Base-by-base conservation (phyloP, 2,888 invertebrate species). In the Macrosiphum euphorbiae region DNA sequence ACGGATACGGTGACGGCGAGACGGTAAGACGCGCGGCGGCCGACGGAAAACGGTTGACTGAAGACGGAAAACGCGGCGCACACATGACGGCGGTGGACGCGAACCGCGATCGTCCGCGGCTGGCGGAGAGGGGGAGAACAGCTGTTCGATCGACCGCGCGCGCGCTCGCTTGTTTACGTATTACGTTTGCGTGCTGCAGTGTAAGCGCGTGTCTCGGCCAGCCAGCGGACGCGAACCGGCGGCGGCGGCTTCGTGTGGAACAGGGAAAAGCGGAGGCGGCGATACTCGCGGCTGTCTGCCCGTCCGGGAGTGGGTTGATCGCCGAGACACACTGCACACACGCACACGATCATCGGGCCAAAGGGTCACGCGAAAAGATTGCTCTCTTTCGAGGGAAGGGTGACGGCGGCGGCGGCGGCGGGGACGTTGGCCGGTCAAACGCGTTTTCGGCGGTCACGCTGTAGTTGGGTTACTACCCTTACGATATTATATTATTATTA, bases 61-160 rank as follows among this genome's bases (percentile, higher is more conserved):
- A 88, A n/a, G 84, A 84, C 35, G 85, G 35, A 61, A 92, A 93
- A 89, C 89, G 93, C 93, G 93, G 92, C 86, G 87, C 92, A 61
- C 92, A 87, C 91, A 86, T 89, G 87, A 87, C 85, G 67, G 11
- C 84, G 55, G 78, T 35, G 20, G 55, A n/a, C 86, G 85, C 44
- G 55, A 5, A 58, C 91, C 10, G n/a, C n/a, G 55, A 11, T 24
- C 88, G 52, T 11, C 41, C n/a, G n/a, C 35, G 61, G 24, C 55
- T n/a, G 61, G 52, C n/a, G 88, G 58, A 35, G 55, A 41, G 44
- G 5, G 55, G 50, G 44, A 11, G n/a, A 93, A 89, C 93, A 93
- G 93, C 93, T 93, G 93, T 93, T 89, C 88, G n/a, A 88, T 93
- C 89, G 89, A 93, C 58, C 92, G 92, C 5, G n/a, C 85, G 90